Evolutionary conservation across 2,113 vertebrate species (phyloP).

Genomic region (Rhegmatorhina hoffmannsi): DNA sequence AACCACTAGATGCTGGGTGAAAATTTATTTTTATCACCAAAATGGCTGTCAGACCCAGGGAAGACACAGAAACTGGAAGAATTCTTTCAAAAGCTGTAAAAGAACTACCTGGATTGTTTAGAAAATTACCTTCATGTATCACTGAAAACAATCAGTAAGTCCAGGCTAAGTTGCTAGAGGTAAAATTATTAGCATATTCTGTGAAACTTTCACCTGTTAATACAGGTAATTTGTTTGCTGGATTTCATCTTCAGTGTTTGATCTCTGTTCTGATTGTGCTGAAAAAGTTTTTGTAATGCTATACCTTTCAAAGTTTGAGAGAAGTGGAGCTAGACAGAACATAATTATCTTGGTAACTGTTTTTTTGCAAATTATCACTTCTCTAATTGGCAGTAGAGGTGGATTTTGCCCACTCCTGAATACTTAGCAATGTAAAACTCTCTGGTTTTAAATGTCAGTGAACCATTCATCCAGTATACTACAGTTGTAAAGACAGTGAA

Average conservation of each 20-base stretch:
- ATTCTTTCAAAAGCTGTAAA: neutral
- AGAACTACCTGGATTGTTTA: conserved; percentile 19
- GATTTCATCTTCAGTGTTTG: neutral
- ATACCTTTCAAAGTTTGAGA: neutral
- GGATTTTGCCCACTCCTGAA: neutral
- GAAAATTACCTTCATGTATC: neutral
- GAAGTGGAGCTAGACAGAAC: neutral
- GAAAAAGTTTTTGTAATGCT: neutral
- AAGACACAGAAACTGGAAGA: neutral
- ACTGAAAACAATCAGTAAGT: conserved; percentile 2
- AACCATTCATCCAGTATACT: neutral
- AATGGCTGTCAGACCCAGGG: neutral
- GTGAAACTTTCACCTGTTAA: neutral
- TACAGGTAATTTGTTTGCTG: neutral
- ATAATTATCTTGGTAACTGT: neutral
- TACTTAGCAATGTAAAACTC: neutral
- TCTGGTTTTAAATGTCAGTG: neutral
- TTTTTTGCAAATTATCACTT: neutral
- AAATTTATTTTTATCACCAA: neutral
- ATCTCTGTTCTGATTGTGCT: neutral
- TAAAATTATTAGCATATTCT: neutral
- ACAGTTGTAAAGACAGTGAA: neutral
- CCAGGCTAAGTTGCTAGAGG: neutral
- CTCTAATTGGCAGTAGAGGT: neutral
- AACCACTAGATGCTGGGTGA: neutral